phyloP scores from a whole-genome alignment of 2,797 vertebrate genomes.

The Synaphobranchus kaupii region DNA sequence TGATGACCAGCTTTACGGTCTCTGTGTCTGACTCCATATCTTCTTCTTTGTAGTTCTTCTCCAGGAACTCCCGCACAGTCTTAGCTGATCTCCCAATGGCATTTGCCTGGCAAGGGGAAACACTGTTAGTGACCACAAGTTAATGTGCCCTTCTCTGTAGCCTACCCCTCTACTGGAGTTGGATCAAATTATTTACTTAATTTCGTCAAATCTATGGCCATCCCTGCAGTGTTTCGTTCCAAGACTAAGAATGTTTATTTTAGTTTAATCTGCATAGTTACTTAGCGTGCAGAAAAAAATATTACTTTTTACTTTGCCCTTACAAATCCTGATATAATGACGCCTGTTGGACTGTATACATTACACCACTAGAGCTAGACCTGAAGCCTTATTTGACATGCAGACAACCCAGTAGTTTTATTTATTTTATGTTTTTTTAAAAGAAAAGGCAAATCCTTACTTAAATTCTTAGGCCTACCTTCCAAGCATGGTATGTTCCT shows the following conservation, averaged over 20 bases:
- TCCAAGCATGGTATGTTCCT: constrained; percentile 86
- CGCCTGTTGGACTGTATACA: not conserved
- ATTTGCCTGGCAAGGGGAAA: constrained; percentile 70
- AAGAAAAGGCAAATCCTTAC: not conserved
- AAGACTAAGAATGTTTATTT: not conserved
- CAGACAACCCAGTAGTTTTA: not conserved
- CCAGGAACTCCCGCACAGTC: constrained; percentile 82
- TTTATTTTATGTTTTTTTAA: not conserved
- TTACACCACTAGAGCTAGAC: not conserved
- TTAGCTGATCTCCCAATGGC: constrained; percentile 84
- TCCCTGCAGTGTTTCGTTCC: not conserved
- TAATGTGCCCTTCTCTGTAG: not conserved
- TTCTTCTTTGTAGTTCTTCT: constrained; percentile 84
- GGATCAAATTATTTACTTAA: not conserved
- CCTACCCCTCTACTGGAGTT: too few species aligned
- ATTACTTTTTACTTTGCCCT: not conserved
- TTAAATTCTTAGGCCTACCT: constrained; percentile 63
- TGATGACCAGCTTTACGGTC: constrained; percentile 80
- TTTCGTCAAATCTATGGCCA: not conserved
- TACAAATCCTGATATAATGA: not conserved
- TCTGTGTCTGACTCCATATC: constrained; percentile 80
- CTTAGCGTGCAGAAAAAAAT: not conserved
- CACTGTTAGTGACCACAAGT: not conserved
- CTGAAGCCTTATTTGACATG: not conserved
- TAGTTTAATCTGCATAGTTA: not conserved